phyloP scores from a whole-genome alignment of 1,140 invertebrate species.

The Oppia nitens region DNA sequence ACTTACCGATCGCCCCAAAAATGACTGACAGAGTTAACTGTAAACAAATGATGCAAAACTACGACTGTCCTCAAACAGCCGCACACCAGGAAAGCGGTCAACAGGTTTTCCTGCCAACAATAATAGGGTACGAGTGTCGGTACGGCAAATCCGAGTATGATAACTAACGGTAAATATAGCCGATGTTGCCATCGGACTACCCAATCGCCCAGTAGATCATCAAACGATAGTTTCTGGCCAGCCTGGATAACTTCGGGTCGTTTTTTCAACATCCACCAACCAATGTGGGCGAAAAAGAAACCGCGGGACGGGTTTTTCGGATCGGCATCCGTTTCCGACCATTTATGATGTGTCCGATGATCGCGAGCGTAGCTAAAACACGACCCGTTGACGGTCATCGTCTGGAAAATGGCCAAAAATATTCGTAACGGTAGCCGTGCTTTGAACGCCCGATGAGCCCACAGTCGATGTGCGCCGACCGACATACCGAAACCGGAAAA shows the following conservation, averaged over 20 bases:
- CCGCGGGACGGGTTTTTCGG: conserved; percentile 61
- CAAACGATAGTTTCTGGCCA: conserved; percentile 54
- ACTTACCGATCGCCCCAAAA: conserved; percentile 30
- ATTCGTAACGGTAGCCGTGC: conserved; percentile 15
- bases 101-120: conserved; percentile 60
- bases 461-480: conserved; percentile 35
- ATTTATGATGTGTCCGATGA: conserved; percentile 69
- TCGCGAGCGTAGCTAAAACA: conserved; percentile 33
- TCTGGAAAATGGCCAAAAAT: conserved; percentile 27
- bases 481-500: conserved; percentile 34
- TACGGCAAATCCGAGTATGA: conserved; percentile 60
- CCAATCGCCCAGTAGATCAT: conserved; percentile 66
- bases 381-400: conserved; percentile 28
- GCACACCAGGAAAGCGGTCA: conserved; percentile 12
- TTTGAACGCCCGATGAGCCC: conserved; percentile 24
- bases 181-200: conserved; percentile 69
- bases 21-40: conserved; percentile 34
- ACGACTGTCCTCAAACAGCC: conserved; percentile 2
- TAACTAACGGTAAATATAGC: conserved; percentile 57
- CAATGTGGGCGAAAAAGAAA: conserved; percentile 27
- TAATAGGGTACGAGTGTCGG: conserved; percentile 66
- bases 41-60: conserved; percentile 70
- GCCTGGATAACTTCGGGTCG: conserved; percentile 32
- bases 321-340: conserved; percentile 60
- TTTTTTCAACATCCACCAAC: conserved; percentile 20